phyloP scores from a whole-genome alignment of 1,140 invertebrate species.

The Zophobas morio region DNA sequence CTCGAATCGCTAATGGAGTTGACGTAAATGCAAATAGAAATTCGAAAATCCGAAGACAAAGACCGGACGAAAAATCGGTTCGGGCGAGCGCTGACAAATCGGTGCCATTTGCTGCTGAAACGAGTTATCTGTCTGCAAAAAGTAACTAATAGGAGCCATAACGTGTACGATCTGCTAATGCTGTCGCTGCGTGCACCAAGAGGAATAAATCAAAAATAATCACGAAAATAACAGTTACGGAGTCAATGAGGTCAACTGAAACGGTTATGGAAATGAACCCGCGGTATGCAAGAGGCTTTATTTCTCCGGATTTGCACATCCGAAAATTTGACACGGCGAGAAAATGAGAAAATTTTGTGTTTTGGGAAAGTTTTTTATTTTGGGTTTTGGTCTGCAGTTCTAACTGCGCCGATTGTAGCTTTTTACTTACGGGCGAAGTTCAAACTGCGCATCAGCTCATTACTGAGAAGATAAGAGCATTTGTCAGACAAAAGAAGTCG shows the following conservation, averaged over 20 bases:
- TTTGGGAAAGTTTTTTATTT: too few species aligned
- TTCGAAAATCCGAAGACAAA: not conserved
- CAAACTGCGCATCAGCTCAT: too few species aligned
- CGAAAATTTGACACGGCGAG: too few species aligned
- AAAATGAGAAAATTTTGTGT: too few species aligned
- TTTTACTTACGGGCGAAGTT: too few species aligned
- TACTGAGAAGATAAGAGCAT: too few species aligned
- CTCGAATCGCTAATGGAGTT: not conserved
- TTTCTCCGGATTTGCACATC: not conserved
- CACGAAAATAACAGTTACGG: conserved; percentile 24
- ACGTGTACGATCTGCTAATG: not conserved
- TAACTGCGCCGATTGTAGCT: too few species aligned
- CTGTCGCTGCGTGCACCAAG: not conserved
- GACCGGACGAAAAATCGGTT: too few species aligned
- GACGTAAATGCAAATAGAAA: not conserved
- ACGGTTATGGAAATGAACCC: conserved; percentile 35
- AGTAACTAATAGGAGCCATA: not conserved
- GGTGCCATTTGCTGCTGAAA: too few species aligned
- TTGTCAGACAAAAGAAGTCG: too few species aligned
- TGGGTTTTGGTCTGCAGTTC: too few species aligned
- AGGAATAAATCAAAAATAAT: conserved; percentile 37
- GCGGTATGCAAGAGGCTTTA: conserved; percentile 8
- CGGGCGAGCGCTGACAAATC: too few species aligned
- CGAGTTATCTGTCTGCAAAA: not conserved
- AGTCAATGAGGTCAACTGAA: conserved; percentile 29